A percentile compares a stretch with the other conserved stretches of the same genome.
Evolutionary conservation across 2,888 invertebrate genomes (phyloP).

Genomic region (Nymphalis c-album): DNA sequence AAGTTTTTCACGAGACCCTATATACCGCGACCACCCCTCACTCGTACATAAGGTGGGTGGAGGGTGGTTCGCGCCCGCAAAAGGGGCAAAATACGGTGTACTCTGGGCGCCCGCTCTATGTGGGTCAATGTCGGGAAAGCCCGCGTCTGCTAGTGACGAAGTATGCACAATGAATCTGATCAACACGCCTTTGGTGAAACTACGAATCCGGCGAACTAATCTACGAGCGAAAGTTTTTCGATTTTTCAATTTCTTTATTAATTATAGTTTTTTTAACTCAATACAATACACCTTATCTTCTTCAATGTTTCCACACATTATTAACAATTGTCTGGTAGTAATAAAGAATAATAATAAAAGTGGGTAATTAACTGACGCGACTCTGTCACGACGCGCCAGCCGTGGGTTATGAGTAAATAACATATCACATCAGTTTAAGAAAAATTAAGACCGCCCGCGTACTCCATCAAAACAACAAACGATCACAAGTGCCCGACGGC

Average conservation of each 20-base stretch:
- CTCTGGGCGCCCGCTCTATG: constrained; percentile 81
- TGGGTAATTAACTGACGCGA: not conserved
- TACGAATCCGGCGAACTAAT: constrained; percentile 60
- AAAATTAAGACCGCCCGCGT: not conserved
- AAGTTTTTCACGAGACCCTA: constrained; percentile 82
- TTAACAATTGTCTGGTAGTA: no score
- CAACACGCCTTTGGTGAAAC: constrained; percentile 77
- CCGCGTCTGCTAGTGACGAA: constrained; percentile 82
- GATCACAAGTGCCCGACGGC: not conserved
- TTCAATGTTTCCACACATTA: not conserved
- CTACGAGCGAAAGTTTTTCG: constrained; percentile 36
- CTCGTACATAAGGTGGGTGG: constrained; percentile 81
- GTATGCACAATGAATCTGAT: constrained; percentile 82
- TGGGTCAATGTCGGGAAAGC: constrained; percentile 83
- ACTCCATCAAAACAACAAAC: constrained; percentile 1
- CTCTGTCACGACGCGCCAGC: not conserved
- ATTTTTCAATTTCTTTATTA: constrained; percentile 5
- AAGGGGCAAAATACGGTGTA: constrained; percentile 82
- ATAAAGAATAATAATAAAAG: not conserved
- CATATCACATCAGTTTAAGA: not conserved
- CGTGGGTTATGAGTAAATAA: not conserved
- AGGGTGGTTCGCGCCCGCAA: constrained; percentile 81
- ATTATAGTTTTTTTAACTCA: not conserved
- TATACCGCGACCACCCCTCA: constrained; percentile 80
- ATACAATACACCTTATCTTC: no score